A percentile compares a stretch with the other conserved stretches of the same genome.
Evolutionary conservation across 2,888 invertebrate genomes (phyloP).

Genomic region (Idaea aversata): DNA sequence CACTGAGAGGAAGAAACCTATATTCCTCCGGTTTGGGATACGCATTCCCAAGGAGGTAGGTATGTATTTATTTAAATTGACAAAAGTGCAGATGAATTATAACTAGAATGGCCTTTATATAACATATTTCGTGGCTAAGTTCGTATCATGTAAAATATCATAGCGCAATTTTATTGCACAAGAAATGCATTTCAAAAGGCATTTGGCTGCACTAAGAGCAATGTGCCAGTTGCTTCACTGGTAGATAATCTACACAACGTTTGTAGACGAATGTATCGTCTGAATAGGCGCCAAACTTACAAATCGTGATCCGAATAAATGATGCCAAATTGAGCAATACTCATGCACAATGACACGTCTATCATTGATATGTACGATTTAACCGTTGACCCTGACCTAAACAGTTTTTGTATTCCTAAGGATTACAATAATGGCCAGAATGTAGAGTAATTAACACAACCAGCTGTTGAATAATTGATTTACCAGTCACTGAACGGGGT

Average conservation of each 20-base stretch:
- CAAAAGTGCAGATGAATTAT: too few relatives aligned
- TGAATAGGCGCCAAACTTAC: slow-evolving; percentile 51
- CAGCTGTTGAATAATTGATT: slow-evolving; percentile 35
- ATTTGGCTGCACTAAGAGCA: slow-evolving; percentile 34
- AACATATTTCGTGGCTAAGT: slow-evolving; percentile 12
- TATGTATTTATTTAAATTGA: too few relatives aligned
- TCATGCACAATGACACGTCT: slow-evolving; percentile 33
- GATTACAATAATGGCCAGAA: neutral
- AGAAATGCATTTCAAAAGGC: slow-evolving; percentile 46
- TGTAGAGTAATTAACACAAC: slow-evolving; percentile 33
- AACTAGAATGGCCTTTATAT: neutral
- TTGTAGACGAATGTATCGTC: slow-evolving; percentile 48
- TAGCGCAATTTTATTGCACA: slow-evolving; percentile 36
- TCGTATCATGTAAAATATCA: slow-evolving; percentile 17
- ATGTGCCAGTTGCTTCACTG: slow-evolving; percentile 45
- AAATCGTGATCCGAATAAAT: slow-evolving; percentile 52
- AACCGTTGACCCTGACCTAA: slow-evolving; percentile 42
- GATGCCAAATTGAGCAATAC: slow-evolving; percentile 53
- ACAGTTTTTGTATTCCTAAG: slow-evolving; percentile 18
- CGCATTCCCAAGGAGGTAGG: too few relatives aligned
- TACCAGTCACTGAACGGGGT: slow-evolving; percentile 35
- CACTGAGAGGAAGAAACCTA: too few relatives aligned
- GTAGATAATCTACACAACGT: slow-evolving; percentile 37
- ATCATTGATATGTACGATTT: slow-evolving; percentile 37
- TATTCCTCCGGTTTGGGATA: too few relatives aligned